A percentile compares a stretch with the other conserved stretches of the same genome.
Conservation (phyloP, 1,140 invertebrate species). For the Dendrolimus kikuchii region DNA sequence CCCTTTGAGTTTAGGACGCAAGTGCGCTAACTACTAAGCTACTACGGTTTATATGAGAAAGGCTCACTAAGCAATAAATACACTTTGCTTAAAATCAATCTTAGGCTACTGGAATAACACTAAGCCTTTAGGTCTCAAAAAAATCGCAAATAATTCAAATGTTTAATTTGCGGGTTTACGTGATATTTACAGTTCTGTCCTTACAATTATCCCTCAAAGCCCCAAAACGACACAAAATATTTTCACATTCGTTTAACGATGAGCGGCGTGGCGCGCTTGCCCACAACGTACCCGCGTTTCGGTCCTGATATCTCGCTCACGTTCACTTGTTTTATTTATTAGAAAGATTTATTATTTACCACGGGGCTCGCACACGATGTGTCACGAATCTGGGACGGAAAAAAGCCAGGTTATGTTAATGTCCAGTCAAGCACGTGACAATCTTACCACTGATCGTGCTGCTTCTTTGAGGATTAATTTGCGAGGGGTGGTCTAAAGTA, state of each 20-base stretch:
- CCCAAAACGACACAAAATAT: conserved; percentile 53
- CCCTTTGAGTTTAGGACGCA: too few species aligned
- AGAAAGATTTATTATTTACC: conserved; percentile 71
- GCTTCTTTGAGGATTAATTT: conserved; percentile 16
- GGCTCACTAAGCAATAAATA: too few species aligned
- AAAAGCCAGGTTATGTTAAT: conserved; percentile 62
- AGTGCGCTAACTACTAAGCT: too few species aligned
- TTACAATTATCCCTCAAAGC: conserved; percentile 19
- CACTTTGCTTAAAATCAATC: too few species aligned
- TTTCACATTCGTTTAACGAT: conserved; percentile 65
- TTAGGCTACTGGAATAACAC: too few species aligned
- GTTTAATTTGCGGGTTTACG: background rate
- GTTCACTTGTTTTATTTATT: conserved; percentile 70
- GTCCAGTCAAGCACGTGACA: conserved; percentile 52
- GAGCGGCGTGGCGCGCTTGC: conserved; percentile 34
- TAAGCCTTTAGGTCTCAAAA: too few species aligned
- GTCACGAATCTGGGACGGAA: conserved; percentile 64
- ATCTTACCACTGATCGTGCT: conserved; percentile 43
- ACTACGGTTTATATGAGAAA: too few species aligned
- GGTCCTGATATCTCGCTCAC: conserved; percentile 61
- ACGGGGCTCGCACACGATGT: conserved; percentile 61
- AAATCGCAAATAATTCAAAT: too few species aligned
- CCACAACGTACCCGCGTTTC: conserved; percentile 1
- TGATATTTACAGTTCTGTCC: background rate
- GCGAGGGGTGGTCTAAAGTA: conserved; percentile 11